Conservation (phyloP, 2,888 invertebrate genomes). For the Hetaerina titia region DNA sequence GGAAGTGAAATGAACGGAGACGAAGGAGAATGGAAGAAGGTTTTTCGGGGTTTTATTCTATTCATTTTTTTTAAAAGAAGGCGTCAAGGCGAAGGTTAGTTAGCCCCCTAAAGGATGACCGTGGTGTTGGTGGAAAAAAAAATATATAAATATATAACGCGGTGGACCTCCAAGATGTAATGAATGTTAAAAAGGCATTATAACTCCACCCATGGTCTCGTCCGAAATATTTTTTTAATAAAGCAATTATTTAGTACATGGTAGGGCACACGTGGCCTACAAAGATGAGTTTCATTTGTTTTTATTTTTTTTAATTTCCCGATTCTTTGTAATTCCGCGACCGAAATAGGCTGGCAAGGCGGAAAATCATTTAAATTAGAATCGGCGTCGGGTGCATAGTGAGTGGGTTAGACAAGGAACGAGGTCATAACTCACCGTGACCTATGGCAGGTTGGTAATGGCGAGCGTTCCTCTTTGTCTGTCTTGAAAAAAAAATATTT, state of each 20-base stretch:
- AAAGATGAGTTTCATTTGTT: neutral
- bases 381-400: neutral
- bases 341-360: neutral
- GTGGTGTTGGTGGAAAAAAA: neutral
- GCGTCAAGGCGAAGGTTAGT: conserved; percentile 20
- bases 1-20: neutral
- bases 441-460: neutral
- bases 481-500: neutral
- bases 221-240: neutral
- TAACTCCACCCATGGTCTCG: neutral
- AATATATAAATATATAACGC: neutral
- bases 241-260: conserved; percentile 11
- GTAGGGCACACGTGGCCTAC: neutral
- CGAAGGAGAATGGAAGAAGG: neutral
- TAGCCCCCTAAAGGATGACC: conserved; percentile 16
- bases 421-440: neutral
- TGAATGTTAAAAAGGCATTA: conserved; percentile 31
- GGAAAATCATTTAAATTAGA: conserved; percentile 2
- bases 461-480: neutral
- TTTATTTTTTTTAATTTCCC: neutral
- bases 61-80: neutral
- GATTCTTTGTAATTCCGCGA: neutral
- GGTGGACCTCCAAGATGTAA: neutral
- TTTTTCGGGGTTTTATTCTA: neutral
- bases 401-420: neutral